Evolutionary conservation across 2,888 invertebrate genomes (phyloP), one percentile per base, ranked within the genome.

Genomic region (Rhagium mordax): DNA sequence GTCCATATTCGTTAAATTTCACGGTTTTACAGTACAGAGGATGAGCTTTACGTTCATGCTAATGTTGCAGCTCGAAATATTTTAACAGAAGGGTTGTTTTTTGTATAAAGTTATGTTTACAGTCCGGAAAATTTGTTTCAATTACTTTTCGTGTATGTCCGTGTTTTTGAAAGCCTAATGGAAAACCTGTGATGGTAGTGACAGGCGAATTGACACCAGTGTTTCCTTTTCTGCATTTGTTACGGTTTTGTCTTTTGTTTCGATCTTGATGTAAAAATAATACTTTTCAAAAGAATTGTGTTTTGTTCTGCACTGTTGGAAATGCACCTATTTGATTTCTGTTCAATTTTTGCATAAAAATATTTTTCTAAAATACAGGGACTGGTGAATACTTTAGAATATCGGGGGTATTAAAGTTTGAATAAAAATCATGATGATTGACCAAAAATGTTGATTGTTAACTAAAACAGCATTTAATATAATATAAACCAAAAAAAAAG

Each of bases 41-140:
- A 8, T 66, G 47, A 41, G n/a, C 51, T n/a, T 27, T 55, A 59
- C 13, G 48, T 24, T 20, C 47, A 70, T 57, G 62, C 65, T 51
- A 47, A 72, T 69, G 51, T 51, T 61, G 75, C 76, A 72, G 75
- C 74, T 69, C 74, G 79, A 79, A 79, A 82, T 81, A 79, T 81
- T 81, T 79, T 76, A 79, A 80, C 79, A 75, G 75, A 77, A 78
- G 81, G 80, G 80, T 75, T 74, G 79, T 78, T 83, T 79, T 79
- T 82, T 67, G 79, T 81, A 74, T 77, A 74, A 72, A 79, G 77
- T 72, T 79, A 71, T 77, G 77, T 80, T 80, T 75, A 74, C 78
- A 70, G 73, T 27, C 78, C 77, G 79, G 79, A 78, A 81, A 81
- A 79, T 80, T 78, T 77, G 70, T 75, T 76, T 74, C 78, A 77